phyloP scores from a whole-genome alignment of 2,888 invertebrate species.

The Hydroisotoma schaefferi region DNA sequence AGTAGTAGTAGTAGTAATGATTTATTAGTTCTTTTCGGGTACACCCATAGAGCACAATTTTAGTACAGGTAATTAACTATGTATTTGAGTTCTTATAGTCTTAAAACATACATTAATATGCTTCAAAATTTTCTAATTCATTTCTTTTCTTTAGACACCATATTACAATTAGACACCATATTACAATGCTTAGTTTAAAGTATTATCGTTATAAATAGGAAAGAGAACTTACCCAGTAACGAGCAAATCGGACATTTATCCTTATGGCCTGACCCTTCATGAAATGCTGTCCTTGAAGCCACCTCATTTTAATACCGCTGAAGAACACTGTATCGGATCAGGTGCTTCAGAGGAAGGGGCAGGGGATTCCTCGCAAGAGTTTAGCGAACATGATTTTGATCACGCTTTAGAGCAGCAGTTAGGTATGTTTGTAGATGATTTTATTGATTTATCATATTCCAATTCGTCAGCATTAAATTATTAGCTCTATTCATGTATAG shows the following conservation, averaged over 20 bases:
- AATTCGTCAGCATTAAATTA: background rate
- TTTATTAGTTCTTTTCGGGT: slow-evolving; percentile 8
- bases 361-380: slow-evolving; percentile 14
- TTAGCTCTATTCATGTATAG: slow-evolving; percentile 51
- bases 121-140: background rate
- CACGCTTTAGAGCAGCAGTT: slow-evolving; percentile 28
- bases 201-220: slow-evolving; percentile 15
- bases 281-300: slow-evolving; percentile 73
- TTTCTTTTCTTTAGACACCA: background rate
- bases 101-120: background rate
- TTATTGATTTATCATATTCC: background rate
- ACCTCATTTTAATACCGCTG: slow-evolving; percentile 59
- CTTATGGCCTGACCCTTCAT: slow-evolving; percentile 73
- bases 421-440: no score
- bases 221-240: slow-evolving; percentile 57
- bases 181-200: no score
- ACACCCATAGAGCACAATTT: slow-evolving; percentile 11
- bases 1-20: background rate
- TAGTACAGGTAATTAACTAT: background rate
- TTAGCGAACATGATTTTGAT: slow-evolving; percentile 38
- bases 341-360: background rate
- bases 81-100: background rate
- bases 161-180: no score
- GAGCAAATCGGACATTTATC: slow-evolving; percentile 72
- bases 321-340: slow-evolving; percentile 24